These are phyloP conservation scores for Grallaria varia DNA, from an alignment of 2,113 vertebrate genomes.

Conservation along the genomic window DNA sequence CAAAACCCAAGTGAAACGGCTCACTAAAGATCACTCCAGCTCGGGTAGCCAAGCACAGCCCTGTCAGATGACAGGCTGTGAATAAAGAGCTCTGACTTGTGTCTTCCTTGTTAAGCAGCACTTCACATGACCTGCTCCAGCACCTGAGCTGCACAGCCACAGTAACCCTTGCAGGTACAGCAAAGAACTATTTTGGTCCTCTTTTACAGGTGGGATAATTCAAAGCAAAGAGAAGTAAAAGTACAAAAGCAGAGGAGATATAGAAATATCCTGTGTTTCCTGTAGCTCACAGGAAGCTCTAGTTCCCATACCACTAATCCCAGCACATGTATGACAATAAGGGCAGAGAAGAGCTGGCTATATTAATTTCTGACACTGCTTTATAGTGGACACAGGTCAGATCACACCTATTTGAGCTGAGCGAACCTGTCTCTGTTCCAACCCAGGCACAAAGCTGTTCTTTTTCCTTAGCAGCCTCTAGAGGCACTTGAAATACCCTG, in stretches of 20 bases:
- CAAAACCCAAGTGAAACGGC: slow-evolving; percentile 24
- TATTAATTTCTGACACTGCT: neutral
- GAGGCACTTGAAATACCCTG: neutral
- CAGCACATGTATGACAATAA: neutral
- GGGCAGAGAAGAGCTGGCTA: neutral
- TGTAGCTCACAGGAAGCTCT: neutral
- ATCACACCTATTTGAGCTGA: neutral
- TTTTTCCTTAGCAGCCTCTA: neutral
- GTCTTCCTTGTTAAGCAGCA: neutral
- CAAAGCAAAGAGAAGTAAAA: neutral
- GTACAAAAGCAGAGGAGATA: neutral
- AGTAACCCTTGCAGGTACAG: neutral
- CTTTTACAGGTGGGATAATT: neutral
- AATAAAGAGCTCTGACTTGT: neutral
- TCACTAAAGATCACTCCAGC: neutral
- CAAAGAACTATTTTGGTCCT: neutral
- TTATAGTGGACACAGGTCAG: neutral
- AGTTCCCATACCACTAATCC: neutral
- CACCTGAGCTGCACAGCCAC: neutral
- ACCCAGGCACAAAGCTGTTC: neutral
- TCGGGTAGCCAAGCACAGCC: neutral
- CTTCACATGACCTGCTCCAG: neutral
- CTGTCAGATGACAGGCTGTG: neutral
- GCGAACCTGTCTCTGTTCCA: neutral
- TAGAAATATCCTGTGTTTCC: neutral